Evolutionary conservation across 2,113 vertebrate genomes (phyloP).

Genomic region (Hippopotamus amphibius): DNA sequence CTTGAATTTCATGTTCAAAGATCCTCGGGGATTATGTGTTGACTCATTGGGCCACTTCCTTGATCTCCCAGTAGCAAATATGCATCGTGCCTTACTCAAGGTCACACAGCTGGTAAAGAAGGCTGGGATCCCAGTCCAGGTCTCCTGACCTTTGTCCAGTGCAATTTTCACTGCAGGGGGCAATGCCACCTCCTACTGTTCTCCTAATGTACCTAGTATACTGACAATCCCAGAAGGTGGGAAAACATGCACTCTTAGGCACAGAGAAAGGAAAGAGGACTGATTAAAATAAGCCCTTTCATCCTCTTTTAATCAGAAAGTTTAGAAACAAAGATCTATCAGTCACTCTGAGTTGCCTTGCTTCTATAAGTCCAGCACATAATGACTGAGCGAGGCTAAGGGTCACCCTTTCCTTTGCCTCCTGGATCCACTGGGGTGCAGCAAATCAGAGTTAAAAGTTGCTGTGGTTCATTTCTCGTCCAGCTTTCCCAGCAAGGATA

Average conservation of each 20-base stretch:
- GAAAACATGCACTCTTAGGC: background rate
- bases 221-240: background rate
- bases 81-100: background rate
- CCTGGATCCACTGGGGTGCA: background rate
- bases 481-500: background rate
- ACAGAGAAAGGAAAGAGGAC: background rate
- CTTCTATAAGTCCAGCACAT: background rate
- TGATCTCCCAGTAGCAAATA: background rate
- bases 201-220: background rate
- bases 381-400: background rate
- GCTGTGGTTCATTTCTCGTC: background rate
- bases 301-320: background rate
- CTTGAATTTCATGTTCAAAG: background rate
- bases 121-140: background rate
- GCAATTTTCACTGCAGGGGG: background rate
- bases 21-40: background rate
- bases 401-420: background rate
- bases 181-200: background rate
- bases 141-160: background rate
- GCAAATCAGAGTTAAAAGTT: background rate
- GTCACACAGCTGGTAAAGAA: background rate
- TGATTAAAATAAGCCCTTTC: background rate
- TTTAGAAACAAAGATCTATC: background rate
- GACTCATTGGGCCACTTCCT: background rate
- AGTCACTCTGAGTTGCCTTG: background rate